These are phyloP conservation scores for Gobio occitaniae DNA, from an alignment of 2,797 vertebrate genomes.

Conservation along the genomic window DNA sequence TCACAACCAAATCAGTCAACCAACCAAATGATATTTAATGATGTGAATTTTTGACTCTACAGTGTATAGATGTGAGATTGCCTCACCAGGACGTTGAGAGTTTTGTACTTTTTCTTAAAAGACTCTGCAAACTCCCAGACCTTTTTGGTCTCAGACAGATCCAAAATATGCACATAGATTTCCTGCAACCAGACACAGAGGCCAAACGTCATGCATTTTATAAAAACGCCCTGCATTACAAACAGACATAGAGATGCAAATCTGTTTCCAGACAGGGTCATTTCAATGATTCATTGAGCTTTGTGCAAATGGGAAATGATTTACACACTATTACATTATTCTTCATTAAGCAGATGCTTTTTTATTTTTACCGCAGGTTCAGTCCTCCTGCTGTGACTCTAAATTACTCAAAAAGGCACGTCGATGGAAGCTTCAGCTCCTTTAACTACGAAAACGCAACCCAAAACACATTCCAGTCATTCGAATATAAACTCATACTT, in stretches of 20 bases:
- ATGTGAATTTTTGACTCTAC: no score
- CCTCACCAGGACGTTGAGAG: conserved; percentile 81
- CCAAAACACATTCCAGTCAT: background rate
- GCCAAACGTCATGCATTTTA: background rate
- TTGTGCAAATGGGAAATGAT: background rate
- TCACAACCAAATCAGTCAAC: background rate
- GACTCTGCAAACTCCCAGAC: conserved; percentile 84
- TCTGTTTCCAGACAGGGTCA: background rate
- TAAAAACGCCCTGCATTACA: background rate
- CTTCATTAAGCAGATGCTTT: background rate
- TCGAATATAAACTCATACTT: conserved; percentile 66
- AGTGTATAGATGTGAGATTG: background rate
- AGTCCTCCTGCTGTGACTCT: background rate
- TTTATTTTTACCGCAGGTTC: background rate
- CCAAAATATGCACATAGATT: conserved; percentile 81
- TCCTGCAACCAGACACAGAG: conserved; percentile 70
- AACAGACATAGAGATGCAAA: background rate
- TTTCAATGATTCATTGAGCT: background rate
- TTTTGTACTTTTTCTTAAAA: conserved; percentile 82
- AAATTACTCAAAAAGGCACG: background rate
- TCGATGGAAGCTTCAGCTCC: background rate
- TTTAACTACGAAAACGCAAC: background rate
- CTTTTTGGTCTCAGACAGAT: conserved; percentile 81
- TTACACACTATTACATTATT: background rate
- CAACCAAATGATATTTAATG: background rate